phyloP scores from a whole-genome alignment of 2,888 invertebrate species.

The Caenorhabditis sp. region DNA sequence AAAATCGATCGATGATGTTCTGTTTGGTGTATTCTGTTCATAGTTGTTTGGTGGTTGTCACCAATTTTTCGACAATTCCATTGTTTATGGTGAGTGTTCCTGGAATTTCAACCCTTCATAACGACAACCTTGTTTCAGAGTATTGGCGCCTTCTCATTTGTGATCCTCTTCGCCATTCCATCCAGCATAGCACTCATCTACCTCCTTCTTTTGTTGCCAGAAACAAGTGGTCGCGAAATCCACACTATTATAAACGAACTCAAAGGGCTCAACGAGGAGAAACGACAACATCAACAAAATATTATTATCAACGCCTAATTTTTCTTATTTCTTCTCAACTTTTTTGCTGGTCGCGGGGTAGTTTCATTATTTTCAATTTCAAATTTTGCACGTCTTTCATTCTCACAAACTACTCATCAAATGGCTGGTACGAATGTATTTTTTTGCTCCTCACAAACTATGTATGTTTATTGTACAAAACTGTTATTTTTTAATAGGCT shows the following conservation, averaged over 20 bases:
- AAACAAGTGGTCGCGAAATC: conserved; percentile 58
- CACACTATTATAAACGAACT: conserved; percentile 54
- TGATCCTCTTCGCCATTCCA: conserved; percentile 60
- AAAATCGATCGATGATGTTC: conserved; percentile 60
- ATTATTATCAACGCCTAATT: conserved; percentile 12
- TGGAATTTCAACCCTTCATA: background rate
- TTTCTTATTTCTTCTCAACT: conserved; percentile 10
- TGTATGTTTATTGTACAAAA: conserved; percentile 3
- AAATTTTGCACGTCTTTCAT: background rate
- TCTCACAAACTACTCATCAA: conserved; percentile 6
- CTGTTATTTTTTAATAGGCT: background rate
- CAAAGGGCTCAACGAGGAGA: conserved; percentile 35
- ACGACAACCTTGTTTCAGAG: conserved; percentile 22
- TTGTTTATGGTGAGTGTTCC: conserved; percentile 47
- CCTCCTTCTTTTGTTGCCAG: conserved; percentile 49
- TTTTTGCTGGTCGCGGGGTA: conserved; percentile 41
- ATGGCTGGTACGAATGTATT: conserved; percentile 19
- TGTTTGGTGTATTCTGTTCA: conserved; percentile 61
- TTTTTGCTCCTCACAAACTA: background rate
- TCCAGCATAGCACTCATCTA: conserved; percentile 50
- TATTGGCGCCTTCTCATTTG: conserved; percentile 59
- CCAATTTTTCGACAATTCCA: conserved; percentile 59
- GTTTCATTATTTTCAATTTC: conserved; percentile 12
- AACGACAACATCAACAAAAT: background rate
- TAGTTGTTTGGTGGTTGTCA: conserved; percentile 58